Evolutionary conservation across 2,888 invertebrate species (phyloP), one percentile per base, ranked within the genome.

Genomic region (Harpalus rubripes): DNA sequence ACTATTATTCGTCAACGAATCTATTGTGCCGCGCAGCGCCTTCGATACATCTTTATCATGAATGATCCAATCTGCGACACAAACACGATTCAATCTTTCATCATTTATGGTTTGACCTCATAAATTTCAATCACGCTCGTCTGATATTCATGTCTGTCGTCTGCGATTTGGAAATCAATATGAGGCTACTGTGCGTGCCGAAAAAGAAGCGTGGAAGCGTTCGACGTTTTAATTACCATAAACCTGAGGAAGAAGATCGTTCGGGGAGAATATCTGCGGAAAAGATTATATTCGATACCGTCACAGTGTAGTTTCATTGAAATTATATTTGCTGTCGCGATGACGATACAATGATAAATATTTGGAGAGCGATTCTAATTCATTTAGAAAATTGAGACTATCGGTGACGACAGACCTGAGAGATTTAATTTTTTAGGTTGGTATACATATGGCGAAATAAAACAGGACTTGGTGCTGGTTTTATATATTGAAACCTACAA

Each of bases 181-280:
- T 52, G 10, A 52, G 44, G 32, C 44, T 12, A 52, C 12, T 12
- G 59, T n/a, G 15, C 61, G 41, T 39, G 44, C 61, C 72, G 15
- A 82, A 65, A 81, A 65, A 65, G 63, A 22, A 5, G 5, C 18
- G 58, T 41, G 78, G 78, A 18, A 63, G 4, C 12, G 52, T 41
- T 89, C 88, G 89, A 91, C 90, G 90, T 90, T 91, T 91, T 91
- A 91, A 91, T 91, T 91, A 91, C 90, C 88, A 87, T 86, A 87
- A 87, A 87, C 89, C 89, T 88, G 84, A 78, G 88, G 87, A 87
- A 86, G 87, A 87, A 86, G 87, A 6, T 5, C 32, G 32, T 32
- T 32, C 6, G 22, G 1, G 22, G 22, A 1, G 22, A 22, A 22
- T 3, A 22, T 22, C 22, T 22, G 22, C 22, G 22, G 22, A 22